These are phyloP conservation scores for Polymixis lichenea DNA, from an alignment of 2,888 invertebrate genomes.

Conservation along the genomic window DNA sequence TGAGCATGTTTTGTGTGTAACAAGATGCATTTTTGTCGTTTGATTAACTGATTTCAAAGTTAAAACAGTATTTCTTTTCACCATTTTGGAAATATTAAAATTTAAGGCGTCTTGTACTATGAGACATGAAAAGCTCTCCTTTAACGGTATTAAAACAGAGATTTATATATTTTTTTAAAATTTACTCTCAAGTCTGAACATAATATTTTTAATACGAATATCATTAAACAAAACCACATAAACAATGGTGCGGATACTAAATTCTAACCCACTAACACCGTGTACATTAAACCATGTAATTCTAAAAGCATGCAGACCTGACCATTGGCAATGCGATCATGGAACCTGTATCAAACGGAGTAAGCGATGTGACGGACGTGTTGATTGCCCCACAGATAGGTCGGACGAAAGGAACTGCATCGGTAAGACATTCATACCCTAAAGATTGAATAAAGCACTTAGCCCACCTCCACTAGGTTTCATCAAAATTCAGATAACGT, in stretches of 20 bases:
- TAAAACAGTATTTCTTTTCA: background rate
- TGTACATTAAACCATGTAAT: slow-evolving; percentile 58
- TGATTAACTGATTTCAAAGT: background rate
- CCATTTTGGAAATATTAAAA: background rate
- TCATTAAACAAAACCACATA: slow-evolving; percentile 60
- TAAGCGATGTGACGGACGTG: slow-evolving; percentile 92
- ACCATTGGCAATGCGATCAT: slow-evolving; percentile 94
- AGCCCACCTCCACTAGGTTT: slow-evolving; percentile 34
- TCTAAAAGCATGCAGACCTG: slow-evolving; percentile 91
- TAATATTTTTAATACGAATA: background rate
- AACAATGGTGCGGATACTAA: slow-evolving; percentile 41
- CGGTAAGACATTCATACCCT: slow-evolving; percentile 79
- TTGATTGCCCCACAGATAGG: slow-evolving; percentile 93
- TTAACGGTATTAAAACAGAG: background rate
- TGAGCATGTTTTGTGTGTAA: background rate
- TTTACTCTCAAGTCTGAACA: background rate
- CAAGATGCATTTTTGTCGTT: background rate
- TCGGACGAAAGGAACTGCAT: slow-evolving; percentile 94
- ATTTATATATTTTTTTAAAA: background rate
- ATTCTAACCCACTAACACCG: slow-evolving; percentile 63
- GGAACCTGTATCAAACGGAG: slow-evolving; percentile 92
- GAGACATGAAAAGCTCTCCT: background rate
- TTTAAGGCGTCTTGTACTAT: background rate
- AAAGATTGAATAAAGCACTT: slow-evolving; percentile 27
- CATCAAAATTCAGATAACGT: slow-evolving; percentile 14